phyloP scores from a whole-genome alignment of 2,797 vertebrate species.

The Lates japonicus region DNA sequence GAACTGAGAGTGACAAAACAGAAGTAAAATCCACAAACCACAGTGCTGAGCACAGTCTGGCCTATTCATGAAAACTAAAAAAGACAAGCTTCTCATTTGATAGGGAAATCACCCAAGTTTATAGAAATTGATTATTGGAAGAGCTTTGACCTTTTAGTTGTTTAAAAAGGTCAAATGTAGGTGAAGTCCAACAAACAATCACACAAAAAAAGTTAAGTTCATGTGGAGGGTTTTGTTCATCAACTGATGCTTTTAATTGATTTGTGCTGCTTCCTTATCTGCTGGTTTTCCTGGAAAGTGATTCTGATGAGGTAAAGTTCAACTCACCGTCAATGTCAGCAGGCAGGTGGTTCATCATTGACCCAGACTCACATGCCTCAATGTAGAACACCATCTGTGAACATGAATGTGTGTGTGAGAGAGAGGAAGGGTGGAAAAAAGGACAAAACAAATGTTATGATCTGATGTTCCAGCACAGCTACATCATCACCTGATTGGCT shows the following conservation, averaged over 20 bases:
- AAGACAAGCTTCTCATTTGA: not conserved
- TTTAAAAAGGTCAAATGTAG: not conserved
- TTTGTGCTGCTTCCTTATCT: not conserved
- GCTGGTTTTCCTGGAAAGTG: not conserved
- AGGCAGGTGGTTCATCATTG: slow-evolving; percentile 95
- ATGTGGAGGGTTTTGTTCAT: not conserved
- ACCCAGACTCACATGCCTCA: slow-evolving; percentile 98
- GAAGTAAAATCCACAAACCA: slow-evolving; percentile 6
- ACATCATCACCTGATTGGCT: not conserved
- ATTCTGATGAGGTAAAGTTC: slow-evolving; percentile 20
- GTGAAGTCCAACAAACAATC: not conserved
- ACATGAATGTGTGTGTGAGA: not conserved
- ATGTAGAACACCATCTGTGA: slow-evolving; percentile 98
- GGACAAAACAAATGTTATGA: slow-evolving; percentile 6
- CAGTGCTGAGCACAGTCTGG: not conserved
- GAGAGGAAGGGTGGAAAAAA: not conserved
- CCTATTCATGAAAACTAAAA: not conserved
- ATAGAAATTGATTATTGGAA: not conserved
- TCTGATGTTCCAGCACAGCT: not conserved
- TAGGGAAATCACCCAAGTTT: slow-evolving; percentile 5
- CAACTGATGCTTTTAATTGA: not conserved
- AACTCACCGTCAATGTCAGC: slow-evolving; percentile 91
- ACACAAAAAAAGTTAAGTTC: slow-evolving; percentile 1
- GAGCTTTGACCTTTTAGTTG: no score
- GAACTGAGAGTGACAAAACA: not conserved